Base-by-base conservation (phyloP, 2,888 invertebrate genomes). In the Drosophila parthenogenetica region DNA sequence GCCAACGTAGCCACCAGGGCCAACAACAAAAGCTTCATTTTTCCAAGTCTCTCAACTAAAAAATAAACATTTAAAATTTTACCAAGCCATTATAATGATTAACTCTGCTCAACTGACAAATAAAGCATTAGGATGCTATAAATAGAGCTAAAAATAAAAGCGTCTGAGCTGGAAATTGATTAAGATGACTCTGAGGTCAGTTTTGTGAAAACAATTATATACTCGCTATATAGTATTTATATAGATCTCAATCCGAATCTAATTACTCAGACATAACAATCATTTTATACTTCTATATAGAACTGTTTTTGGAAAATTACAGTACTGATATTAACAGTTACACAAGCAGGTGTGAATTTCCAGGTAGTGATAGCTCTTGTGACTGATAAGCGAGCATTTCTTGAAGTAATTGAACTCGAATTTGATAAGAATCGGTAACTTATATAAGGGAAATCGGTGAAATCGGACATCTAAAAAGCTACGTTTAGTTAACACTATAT, bases 1-100 rank as follows among this genome's bases (percentile, higher is more conserved):
- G 79, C 87, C 42, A 86, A 22, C 45, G 67, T 77, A 61, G 84
- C 88, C 75, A 86, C 43, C 10, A 85, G 39, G 53, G 60, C 87
- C 49, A 84, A 49, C 50, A 69, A 40, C 14, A 86, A 25, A 13
- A 79, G 64, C 58, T 79, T 85, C 85, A 85, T 85, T 3, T 45
- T 85, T 58, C 43, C 49, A 53, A 71, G 55, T 39, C 40, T 66
- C 45, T 63, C 50, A 49, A 81, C 83, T 51, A 42, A 72, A 61
- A 14, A 37, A 64, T 54, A 60, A 35, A 42, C 50, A 57, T 62
- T 46, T 45, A 72, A 29, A 8, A 29, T 83, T 75, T n/a, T 50
- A 61, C 62, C 46, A 68, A 32, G 13, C 48, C 37, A 46, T 40
- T 35, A 58, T 42, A 62, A 48, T 46, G 46, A 39, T 49, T 53